Conservation (phyloP, 2,113 vertebrate species). For the Tupaia chinensis region DNA sequence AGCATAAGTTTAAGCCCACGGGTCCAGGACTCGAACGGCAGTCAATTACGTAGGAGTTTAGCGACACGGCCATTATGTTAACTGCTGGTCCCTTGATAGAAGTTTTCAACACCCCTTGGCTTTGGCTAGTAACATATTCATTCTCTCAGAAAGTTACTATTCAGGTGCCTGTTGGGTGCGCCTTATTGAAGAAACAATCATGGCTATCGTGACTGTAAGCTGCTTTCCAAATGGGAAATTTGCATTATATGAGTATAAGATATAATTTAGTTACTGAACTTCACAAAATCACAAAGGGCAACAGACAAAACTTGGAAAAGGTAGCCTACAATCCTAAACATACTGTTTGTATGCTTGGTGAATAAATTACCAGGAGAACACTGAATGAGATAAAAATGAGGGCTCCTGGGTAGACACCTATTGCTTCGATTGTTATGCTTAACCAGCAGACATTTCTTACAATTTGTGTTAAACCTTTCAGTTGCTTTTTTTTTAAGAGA, state of each 20-base stretch:
- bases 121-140: neutral
- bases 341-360: neutral
- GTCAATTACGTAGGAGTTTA: no score
- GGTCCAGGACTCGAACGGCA: no score
- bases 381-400: neutral
- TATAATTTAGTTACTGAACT: conserved; percentile 21
- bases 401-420: neutral
- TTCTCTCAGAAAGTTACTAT: neutral
- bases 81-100: no score
- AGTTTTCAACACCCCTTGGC: neutral
- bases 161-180: rapidly evolving
- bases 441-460: neutral
- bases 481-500: no score
- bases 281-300: neutral
- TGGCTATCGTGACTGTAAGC: neutral
- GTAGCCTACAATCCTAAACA: neutral
- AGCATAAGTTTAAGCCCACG: no score
- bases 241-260: neutral
- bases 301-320: conserved; percentile 13
- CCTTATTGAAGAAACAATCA: neutral
- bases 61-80: no score
- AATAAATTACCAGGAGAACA: neutral
- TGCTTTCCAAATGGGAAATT: conserved; percentile 39
- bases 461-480: neutral
- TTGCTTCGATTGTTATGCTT: neutral